phyloP scores from a whole-genome alignment of 2,888 invertebrate species.

The Pristionchus arcanus region DNA sequence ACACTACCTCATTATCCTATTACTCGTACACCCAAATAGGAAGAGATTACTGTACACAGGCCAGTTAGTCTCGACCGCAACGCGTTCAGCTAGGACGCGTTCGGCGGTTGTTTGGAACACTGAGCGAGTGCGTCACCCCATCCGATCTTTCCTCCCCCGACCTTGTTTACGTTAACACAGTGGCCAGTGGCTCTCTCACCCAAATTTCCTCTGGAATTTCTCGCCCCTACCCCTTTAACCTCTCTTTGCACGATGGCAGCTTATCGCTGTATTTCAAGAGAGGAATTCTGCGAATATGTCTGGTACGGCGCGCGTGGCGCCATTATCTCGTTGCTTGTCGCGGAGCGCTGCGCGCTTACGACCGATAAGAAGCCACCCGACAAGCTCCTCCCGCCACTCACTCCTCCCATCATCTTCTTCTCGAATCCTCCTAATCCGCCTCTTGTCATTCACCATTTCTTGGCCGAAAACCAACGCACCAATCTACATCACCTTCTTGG shows the following conservation, averaged over 20 bases:
- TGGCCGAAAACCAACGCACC: not conserved
- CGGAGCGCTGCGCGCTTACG: not conserved
- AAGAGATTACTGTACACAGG: too few species aligned
- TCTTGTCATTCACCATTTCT: not conserved
- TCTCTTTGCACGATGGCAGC: not conserved
- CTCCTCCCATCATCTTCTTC: not conserved
- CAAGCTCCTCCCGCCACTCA: slow-evolving; percentile 1
- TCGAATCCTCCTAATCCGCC: slow-evolving; percentile 7
- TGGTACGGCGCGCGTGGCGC: not conserved
- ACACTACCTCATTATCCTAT: not conserved
- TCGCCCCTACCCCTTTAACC: not conserved
- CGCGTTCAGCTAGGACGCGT: slow-evolving; percentile 28
- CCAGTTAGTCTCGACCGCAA: not conserved
- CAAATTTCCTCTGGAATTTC: not conserved
- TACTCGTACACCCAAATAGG: not conserved
- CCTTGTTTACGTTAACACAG: not conserved
- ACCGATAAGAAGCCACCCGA: not conserved
- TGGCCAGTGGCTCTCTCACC: not conserved
- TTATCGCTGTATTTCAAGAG: not conserved
- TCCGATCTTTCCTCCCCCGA: not conserved
- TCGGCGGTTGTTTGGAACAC: slow-evolving; percentile 1
- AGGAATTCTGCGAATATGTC: slow-evolving; percentile 19
- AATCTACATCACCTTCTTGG: not conserved
- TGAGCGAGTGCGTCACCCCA: not conserved
- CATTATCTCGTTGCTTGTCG: not conserved